These are phyloP conservation scores for Tridacna crocea DNA, from an alignment of 2,888 invertebrate genomes.

Conservation along the genomic window DNA sequence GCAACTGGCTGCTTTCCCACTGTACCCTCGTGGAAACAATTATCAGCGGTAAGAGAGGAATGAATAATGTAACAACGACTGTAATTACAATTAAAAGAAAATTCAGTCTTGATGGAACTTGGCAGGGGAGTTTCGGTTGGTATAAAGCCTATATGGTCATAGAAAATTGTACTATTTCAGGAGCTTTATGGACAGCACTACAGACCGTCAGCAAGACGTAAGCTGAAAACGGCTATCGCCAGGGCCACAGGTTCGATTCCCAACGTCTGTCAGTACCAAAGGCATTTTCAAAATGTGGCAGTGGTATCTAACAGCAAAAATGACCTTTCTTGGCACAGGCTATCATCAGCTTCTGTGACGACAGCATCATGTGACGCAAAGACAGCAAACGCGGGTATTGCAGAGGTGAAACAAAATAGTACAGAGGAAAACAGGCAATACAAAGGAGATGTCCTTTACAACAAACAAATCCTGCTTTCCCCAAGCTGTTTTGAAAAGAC, in stretches of 20 bases:
- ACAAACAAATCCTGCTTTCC: no score
- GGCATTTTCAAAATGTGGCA: constrained; percentile 10
- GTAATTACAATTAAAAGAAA: neutral
- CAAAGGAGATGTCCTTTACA: no score
- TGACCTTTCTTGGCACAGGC: neutral
- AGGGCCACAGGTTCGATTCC: neutral
- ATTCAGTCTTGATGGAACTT: neutral
- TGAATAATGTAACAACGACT: no score
- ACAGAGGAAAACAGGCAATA: no score
- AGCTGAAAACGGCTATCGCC: neutral
- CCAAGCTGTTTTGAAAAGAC: no score
- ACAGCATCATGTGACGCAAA: neutral
- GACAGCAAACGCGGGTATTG: no score
- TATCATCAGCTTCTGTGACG: neutral
- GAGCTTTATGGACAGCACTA: constrained; percentile 27
- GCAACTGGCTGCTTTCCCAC: no score
- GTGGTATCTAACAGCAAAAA: neutral
- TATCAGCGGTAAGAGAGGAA: no score
- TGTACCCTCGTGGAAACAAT: no score
- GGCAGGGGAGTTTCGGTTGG: neutral
- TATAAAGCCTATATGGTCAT: neutral
- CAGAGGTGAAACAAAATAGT: no score
- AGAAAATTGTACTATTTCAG: neutral
- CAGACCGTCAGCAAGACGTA: constrained; percentile 15
- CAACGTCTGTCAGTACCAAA: neutral